Evolutionary conservation across 2,113 vertebrate genomes (phyloP), one percentile per base, ranked within the genome.

Genomic region (Stegostoma tigrinum): DNA sequence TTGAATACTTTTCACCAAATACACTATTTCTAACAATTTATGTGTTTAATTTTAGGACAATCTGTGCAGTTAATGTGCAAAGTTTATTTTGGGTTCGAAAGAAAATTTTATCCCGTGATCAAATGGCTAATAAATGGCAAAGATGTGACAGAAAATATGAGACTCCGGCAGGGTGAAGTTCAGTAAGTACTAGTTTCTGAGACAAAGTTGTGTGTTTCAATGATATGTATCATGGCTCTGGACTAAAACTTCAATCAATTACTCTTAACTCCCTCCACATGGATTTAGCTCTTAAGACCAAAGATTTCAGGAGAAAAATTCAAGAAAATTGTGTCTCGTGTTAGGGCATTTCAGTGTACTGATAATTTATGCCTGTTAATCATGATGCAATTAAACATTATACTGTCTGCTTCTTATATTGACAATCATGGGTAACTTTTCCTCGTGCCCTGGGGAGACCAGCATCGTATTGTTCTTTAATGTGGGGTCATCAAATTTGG

Each of bases 61-160:
- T 93, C 97, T 83, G 95, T 98, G 91, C 96, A 96, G 86, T 97
- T 99, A 45, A 95, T 66, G 24, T 99, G 99, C 96, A 96, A 61
- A 30, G 98, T 97, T 5, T 68, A 96, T 52, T 98, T 98, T 97
- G 97, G 97, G 19, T 98, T 97, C 96, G 98, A 98, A 97, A 96
- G 0, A 23, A 4, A 78, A 30, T 96, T 96, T 96, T 1, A 5
- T 0, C 96, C 96, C 90, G 95, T 95, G 3, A 96, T 99, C 72
- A 96, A 85, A 42, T 99, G 98, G 98, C 96, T 96, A 96, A 96
- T 96, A 96, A 96, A 96, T 96, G 89, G 96, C 55, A 96, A 96
- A 0, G 95, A 97, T 68, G 96, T 97, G 38, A 96, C 89, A 27
- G 95, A 95, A 66, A 94, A 89, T 86, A 97, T 97, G 87, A 52